Conservation (phyloP, 2,797 vertebrate genomes). For the Taeniopygia guttata region DNA sequence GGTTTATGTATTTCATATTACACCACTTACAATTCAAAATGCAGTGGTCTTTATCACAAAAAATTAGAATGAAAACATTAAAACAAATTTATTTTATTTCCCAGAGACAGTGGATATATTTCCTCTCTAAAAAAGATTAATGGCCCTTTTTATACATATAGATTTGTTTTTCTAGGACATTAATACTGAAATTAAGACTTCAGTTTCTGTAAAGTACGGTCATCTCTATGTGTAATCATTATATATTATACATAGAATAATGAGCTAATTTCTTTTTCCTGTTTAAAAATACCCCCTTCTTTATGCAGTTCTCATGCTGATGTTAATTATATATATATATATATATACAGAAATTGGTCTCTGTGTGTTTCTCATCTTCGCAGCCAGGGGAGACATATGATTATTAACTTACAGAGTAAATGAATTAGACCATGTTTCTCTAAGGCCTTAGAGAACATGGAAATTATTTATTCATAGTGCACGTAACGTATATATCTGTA, state of each 20-base stretch:
- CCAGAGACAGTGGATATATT: not conserved
- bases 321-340: not conserved
- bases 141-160: not conserved
- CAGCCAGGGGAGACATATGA: not conserved
- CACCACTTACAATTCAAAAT: not conserved
- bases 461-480: not conserved
- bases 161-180: not conserved
- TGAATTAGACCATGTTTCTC: not conserved
- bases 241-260: not conserved
- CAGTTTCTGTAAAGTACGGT: not conserved
- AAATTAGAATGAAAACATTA: not conserved
- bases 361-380: not conserved
- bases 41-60: not conserved
- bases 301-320: not conserved
- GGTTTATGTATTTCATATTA: not conserved
- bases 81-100: not conserved
- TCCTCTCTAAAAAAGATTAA: not conserved
- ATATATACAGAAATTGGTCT: not conserved
- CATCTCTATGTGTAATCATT: not conserved
- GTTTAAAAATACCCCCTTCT: not conserved
- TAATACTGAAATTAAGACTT: not conserved
- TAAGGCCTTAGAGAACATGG: not conserved
- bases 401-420: not conserved
- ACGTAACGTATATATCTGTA: not conserved
- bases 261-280: not conserved